These are phyloP conservation scores for Dastarcus helophoroides DNA, from an alignment of 2,888 invertebrate species.

Conservation along the genomic window DNA sequence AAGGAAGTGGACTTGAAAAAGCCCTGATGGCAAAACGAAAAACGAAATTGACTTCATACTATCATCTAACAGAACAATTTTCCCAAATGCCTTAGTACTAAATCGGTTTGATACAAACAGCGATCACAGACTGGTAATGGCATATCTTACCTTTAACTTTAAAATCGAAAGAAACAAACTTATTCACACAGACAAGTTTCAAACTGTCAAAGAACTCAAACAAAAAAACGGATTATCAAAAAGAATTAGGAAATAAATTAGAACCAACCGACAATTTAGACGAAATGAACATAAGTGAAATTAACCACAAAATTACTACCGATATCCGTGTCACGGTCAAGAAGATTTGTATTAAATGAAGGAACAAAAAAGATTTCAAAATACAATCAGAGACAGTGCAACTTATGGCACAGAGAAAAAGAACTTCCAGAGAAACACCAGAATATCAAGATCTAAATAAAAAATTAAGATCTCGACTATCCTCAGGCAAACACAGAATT, in stretches of 20 bases:
- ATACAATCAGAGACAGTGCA: constrained; percentile 3
- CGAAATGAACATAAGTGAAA: constrained; percentile 5
- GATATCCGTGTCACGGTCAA: constrained; percentile 1
- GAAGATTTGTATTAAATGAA: constrained; percentile 7
- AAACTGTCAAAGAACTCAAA: constrained; percentile 3
- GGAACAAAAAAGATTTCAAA: constrained; percentile 2
- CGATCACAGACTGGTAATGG: no score
- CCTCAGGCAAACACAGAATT: constrained; percentile 7
- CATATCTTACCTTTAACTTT: no score
- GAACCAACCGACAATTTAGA: constrained; percentile 1
- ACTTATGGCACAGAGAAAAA: constrained; percentile 7
- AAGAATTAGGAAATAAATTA: constrained; percentile 5
- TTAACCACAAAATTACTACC: constrained; percentile 4
- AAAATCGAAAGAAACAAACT: constrained; percentile 5
- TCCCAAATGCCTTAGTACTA: no score
- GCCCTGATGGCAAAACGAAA: no score
- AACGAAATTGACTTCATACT: no score
- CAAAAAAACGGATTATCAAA: constrained; percentile 4
- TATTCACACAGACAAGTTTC: constrained; percentile 2
- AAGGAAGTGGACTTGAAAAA: no score
- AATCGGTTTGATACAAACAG: no score
- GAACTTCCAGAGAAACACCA: constrained; percentile 1
- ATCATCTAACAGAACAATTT: no score
- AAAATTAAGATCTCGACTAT: constrained; percentile 7
- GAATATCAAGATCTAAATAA: constrained; percentile 5